Evolutionary conservation across 2,113 vertebrate genomes (phyloP).

Genomic region (Mystacornis crossleyi): DNA sequence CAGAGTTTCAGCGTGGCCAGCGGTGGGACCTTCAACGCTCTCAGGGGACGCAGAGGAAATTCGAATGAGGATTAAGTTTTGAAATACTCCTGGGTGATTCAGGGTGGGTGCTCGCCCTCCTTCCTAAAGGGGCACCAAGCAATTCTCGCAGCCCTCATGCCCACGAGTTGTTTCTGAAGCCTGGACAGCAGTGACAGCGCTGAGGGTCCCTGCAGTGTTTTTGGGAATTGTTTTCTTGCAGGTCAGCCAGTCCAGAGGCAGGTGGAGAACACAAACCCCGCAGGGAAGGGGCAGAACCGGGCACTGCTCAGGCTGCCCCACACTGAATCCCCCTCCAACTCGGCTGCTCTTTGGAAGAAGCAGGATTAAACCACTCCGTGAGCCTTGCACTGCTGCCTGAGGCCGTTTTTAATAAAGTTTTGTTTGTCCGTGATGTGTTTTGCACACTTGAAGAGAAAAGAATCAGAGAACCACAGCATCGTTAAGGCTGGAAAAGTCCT

Average conservation of each 20-base stretch:
- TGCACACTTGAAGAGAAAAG: neutral
- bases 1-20: neutral
- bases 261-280: neutral
- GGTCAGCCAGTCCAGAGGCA: neutral
- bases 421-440: neutral
- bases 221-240: neutral
- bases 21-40: too few relatives aligned
- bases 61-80: neutral
- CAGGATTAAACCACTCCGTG: neutral
- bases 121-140: neutral
- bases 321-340: fast-evolving
- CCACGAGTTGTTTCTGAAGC: neutral
- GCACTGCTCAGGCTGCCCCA: fast-evolving
- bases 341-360: neutral
- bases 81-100: neutral
- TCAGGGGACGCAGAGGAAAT: neutral
- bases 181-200: fast-evolving
- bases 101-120: neutral
- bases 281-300: fast-evolving
- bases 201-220: neutral
- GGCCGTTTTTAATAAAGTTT: neutral
- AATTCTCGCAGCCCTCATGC: neutral
- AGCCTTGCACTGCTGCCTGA: neutral
- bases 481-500: neutral
- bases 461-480: neutral